Conservation (phyloP, 2,113 vertebrate genomes). For the Melanotaenia duboulayi region DNA sequence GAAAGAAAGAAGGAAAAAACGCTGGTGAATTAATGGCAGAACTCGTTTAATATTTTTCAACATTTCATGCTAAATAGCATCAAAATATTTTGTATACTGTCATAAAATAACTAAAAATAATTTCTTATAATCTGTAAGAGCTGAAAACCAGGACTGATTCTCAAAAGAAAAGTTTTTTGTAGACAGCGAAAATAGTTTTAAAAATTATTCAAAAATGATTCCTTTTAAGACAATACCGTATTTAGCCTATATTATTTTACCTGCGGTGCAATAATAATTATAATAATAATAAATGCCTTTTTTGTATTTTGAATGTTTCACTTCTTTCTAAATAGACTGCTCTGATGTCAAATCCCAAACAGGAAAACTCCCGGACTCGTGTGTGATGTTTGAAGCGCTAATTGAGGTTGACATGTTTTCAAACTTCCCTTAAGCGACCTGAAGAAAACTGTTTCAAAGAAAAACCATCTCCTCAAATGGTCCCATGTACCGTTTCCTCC, state of each 20-base stretch:
- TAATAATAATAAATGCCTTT: too few relatives aligned
- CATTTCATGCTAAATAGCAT: neutral
- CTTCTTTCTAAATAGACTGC: neutral
- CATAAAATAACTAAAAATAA: neutral
- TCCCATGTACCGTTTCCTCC: conserved; percentile 75
- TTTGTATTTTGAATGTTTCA: too few relatives aligned
- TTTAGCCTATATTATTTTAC: too few relatives aligned
- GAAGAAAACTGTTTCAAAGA: conserved; percentile 67
- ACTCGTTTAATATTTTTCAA: neutral
- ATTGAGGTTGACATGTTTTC: conserved; percentile 77
- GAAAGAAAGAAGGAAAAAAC: too few relatives aligned
- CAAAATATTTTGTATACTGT: too few relatives aligned
- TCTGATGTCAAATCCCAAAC: neutral
- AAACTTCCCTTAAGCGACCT: conserved; percentile 71
- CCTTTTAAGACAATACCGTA: too few relatives aligned
- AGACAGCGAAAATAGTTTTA: too few relatives aligned
- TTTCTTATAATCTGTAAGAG: neutral
- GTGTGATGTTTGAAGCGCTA: conserved; percentile 51
- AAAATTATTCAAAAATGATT: too few relatives aligned
- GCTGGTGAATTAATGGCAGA: too few relatives aligned
- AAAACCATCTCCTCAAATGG: conserved; percentile 69
- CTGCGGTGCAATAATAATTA: too few relatives aligned
- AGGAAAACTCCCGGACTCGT: neutral
- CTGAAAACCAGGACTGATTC: too few relatives aligned
- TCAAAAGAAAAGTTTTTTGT: too few relatives aligned